Conservation (phyloP, 2,113 vertebrate genomes). For the Gopherus flavomarginatus region DNA sequence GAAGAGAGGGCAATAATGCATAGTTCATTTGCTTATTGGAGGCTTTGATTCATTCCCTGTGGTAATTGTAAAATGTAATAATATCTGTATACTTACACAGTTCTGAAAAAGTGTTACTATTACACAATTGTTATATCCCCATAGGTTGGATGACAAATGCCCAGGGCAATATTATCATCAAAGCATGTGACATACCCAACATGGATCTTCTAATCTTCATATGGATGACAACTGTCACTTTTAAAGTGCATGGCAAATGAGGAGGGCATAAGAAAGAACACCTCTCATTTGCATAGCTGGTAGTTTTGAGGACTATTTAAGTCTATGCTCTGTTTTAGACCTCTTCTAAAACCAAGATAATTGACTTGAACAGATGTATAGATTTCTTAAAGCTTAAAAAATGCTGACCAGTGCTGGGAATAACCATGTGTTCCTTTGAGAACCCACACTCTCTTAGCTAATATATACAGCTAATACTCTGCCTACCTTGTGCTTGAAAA, state of each 20-base stretch:
- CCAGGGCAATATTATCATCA: slow-evolving; percentile 85
- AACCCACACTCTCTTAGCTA: slow-evolving; percentile 15
- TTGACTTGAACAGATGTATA: slow-evolving; percentile 53
- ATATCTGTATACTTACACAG: slow-evolving; percentile 83
- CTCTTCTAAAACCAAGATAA: slow-evolving; percentile 4
- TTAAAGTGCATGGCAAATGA: slow-evolving; percentile 80
- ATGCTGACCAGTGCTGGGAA: slow-evolving; percentile 41
- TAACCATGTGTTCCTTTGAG: slow-evolving; percentile 47
- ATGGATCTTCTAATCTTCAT: slow-evolving; percentile 85
- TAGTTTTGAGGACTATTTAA: neutral
- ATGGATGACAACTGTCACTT: slow-evolving; percentile 85
- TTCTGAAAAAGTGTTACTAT: slow-evolving; percentile 80
- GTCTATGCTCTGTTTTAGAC: neutral
- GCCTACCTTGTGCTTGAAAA: neutral
- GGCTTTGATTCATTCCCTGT: slow-evolving; percentile 89
- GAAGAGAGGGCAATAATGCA: slow-evolving; percentile 83
- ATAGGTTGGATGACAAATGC: slow-evolving; percentile 90
- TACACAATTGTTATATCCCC: slow-evolving; percentile 88
- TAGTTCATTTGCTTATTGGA: slow-evolving; percentile 79
- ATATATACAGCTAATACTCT: slow-evolving; percentile 22
- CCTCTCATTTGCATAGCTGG: slow-evolving; percentile 22
- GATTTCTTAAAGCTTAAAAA: slow-evolving; percentile 65
- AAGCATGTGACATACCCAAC: slow-evolving; percentile 82
- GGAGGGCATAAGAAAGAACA: neutral
- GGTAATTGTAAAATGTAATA: slow-evolving; percentile 87